These are phyloP conservation scores for Aptenodytes patagonicus DNA, from an alignment of 2,113 vertebrate genomes.

Conservation along the genomic window DNA sequence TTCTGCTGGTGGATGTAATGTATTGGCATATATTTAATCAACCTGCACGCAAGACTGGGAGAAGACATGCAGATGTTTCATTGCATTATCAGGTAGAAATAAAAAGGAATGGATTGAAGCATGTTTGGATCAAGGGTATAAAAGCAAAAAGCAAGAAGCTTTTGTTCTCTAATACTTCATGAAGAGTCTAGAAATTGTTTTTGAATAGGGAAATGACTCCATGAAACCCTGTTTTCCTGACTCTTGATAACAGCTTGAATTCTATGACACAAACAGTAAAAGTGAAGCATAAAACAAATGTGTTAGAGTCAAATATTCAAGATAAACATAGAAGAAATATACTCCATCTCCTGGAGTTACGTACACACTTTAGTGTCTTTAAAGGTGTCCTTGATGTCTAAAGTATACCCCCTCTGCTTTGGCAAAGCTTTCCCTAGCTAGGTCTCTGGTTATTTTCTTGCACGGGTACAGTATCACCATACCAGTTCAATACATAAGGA, in stretches of 20 bases:
- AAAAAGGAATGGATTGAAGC: not conserved
- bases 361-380: not conserved
- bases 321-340: not conserved
- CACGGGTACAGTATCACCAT: not conserved
- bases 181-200: not conserved
- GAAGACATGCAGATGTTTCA: not conserved
- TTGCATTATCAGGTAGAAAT: not conserved
- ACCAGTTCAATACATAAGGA: not conserved
- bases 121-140: not conserved
- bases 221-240: not conserved
- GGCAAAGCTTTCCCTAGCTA: not conserved
- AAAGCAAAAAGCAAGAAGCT: not conserved
- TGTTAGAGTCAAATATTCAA: not conserved
- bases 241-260: not conserved
- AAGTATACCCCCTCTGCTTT: not conserved
- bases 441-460: not conserved
- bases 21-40: not conserved
- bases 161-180: not conserved
- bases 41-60: not conserved
- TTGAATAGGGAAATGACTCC: not conserved
- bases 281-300: not conserved
- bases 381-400: not conserved
- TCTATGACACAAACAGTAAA: not conserved
- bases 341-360: not conserved
- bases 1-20: not conserved